phyloP scores from a whole-genome alignment of 2,888 invertebrate genomes.

The Drosophila gaucha region DNA sequence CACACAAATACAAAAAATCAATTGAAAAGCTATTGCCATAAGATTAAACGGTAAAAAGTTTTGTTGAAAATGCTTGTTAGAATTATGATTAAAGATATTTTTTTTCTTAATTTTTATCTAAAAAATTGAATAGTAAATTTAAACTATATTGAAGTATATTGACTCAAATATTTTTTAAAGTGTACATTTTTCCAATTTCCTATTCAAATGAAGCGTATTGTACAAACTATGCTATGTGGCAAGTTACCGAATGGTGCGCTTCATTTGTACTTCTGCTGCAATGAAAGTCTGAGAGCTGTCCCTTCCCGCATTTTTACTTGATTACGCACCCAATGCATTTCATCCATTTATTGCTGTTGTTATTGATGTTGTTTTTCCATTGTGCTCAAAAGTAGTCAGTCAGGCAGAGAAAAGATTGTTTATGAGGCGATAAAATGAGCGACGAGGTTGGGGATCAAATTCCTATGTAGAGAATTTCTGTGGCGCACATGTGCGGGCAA shows the following conservation, averaged over 20 bases:
- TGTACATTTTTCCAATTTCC: neutral
- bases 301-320: slow-evolving; percentile 36
- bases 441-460: slow-evolving; percentile 33
- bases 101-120: no score
- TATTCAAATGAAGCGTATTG: slow-evolving; percentile 13
- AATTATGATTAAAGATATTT: no score
- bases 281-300: slow-evolving; percentile 1
- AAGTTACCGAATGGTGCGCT: slow-evolving; percentile 27
- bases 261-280: slow-evolving; percentile 41
- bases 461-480: slow-evolving; percentile 27
- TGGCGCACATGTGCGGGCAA: slow-evolving; percentile 25
- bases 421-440: slow-evolving; percentile 52
- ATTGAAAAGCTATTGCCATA: slow-evolving; percentile 9
- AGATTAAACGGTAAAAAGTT: slow-evolving; percentile 7
- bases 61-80: neutral
- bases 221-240: neutral
- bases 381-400: slow-evolving; percentile 26
- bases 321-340: slow-evolving; percentile 39
- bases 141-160: no score
- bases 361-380: slow-evolving; percentile 31
- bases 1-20: neutral
- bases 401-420: slow-evolving; percentile 47
- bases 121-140: no score
- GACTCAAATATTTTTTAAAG: neutral
- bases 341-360: slow-evolving; percentile 39